Percentiles rank a stretch among this genome's conserved stretches.
Conservation (phyloP, 2,113 vertebrate genomes). For the Rhea pennata region DNA sequence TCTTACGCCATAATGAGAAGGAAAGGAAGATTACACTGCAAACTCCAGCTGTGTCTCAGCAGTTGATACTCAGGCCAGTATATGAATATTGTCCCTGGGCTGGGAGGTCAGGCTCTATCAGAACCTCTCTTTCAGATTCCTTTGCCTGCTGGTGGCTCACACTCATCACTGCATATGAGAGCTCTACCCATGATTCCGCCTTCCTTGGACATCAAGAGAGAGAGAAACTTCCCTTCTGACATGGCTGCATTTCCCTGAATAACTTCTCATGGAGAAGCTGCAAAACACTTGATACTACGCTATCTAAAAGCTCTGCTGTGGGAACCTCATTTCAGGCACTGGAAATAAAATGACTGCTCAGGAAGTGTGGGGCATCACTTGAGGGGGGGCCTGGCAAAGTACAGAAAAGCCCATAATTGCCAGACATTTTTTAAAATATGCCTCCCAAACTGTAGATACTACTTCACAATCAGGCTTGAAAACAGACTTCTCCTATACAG, state of each 20-base stretch:
- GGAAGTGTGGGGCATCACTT: accelerated
- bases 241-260: not conserved
- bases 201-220: not conserved
- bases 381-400: not conserved
- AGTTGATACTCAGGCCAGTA: too few relatives aligned
- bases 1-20: too few relatives aligned
- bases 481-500: not conserved
- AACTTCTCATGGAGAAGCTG: not conserved
- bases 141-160: too few relatives aligned
- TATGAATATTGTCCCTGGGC: too few relatives aligned
- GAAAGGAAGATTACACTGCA: too few relatives aligned
- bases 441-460: not conserved
- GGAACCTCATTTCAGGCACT: not conserved
- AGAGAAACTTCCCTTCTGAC: not conserved
- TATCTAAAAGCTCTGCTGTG: not conserved
- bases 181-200: not conserved
- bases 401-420: not conserved
- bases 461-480: not conserved
- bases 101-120: too few relatives aligned
- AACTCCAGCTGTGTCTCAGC: too few relatives aligned
- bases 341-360: not conserved
- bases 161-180: not conserved
- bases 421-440: not conserved
- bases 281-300: not conserved
- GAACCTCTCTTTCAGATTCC: too few relatives aligned